Base-by-base conservation (phyloP, 2,888 invertebrate species). In the Meiosimyza decipiens region DNA sequence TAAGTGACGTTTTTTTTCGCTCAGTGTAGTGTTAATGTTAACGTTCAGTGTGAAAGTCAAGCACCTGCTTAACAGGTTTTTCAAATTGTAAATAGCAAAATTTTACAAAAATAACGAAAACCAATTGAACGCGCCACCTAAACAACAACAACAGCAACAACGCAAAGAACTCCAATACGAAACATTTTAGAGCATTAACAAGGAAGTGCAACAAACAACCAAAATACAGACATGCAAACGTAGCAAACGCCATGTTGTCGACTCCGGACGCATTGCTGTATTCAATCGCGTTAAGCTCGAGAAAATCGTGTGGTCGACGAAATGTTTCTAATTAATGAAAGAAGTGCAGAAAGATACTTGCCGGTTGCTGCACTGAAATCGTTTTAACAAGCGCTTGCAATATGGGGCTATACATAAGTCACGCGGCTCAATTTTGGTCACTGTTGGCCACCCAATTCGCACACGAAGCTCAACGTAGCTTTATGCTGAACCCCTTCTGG, bases 271-370 rank as follows among this genome's bases (percentile, higher is more conserved):
- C 40, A 4, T 9, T 69, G n/a, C 28, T 12, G 13, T 59, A 60
- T 62, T 60, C 28, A 51, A 49, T 57, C 40, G 28, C n/a, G 28
- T 57, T 22, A 28, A 69, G 28, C n/a, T 33, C 63, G 16, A 2
- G 51, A 40, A 50, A 40, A 52, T 69, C 69, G 69, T 69, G 69
- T 51, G 69, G 60, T 69, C 52, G 51, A 28, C 52, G 51, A 60
- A 69, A 69, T 69, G 69, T 69, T 60, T 69, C 69, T 69, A 69
- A 69, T 69, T 69, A 69, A 69, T 51, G 60, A 33, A 52, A 55
- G n/a, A 52, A 52, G 47, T 40, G 16, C 18, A 6, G 47, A 18
- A 2, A 63, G 16, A 62, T 28, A 15, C 16, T 33, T 28, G 33
- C 33, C n/a, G 33, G 15, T 13, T 28, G 16, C 33, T 62, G 40